A percentile compares a stretch with the other conserved stretches of the same genome.
Conservation (phyloP, 2,797 vertebrate genomes). For the Aldrovandia affinis region DNA sequence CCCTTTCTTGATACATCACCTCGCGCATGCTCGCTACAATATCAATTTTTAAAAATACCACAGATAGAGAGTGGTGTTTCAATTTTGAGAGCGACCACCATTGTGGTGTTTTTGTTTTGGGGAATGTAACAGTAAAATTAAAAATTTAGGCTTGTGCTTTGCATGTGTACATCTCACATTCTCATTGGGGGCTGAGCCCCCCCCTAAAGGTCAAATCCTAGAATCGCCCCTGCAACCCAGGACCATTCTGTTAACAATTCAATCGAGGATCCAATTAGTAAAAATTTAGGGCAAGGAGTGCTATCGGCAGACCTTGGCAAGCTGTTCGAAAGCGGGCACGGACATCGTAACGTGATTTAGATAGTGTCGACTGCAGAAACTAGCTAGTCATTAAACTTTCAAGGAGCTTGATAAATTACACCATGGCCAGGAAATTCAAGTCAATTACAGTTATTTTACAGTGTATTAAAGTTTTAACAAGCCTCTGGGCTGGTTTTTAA, state of each 20-base stretch:
- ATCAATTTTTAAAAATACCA: too few relatives aligned
- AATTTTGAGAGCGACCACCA: too few relatives aligned
- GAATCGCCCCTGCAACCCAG: too few relatives aligned
- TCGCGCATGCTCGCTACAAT: too few relatives aligned
- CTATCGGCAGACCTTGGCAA: slow-evolving; percentile 69
- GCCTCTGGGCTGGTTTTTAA: slow-evolving; percentile 53
- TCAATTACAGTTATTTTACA: slow-evolving; percentile 77
- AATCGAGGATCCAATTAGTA: slow-evolving; percentile 23
- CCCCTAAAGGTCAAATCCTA: too few relatives aligned
- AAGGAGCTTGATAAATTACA: slow-evolving; percentile 75
- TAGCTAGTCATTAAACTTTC: slow-evolving; percentile 75
- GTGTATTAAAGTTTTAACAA: slow-evolving; percentile 75
- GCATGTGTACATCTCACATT: too few relatives aligned
- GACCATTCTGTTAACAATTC: not conserved
- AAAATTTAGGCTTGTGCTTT: too few relatives aligned
- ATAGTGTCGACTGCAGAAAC: slow-evolving; percentile 64
- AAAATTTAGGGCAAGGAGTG: slow-evolving; percentile 71
- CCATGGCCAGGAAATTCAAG: slow-evolving; percentile 67
- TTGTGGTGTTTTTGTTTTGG: too few relatives aligned
- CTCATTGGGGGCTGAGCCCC: too few relatives aligned
- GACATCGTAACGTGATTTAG: slow-evolving; percentile 56
- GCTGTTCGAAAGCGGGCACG: slow-evolving; percentile 28
- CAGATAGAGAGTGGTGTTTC: too few relatives aligned
- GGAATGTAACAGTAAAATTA: too few relatives aligned
- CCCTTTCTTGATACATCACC: too few relatives aligned